Evolutionary conservation across 1,140 invertebrate species (phyloP).

Genomic region (Diabrotica undecimpunctata): DNA sequence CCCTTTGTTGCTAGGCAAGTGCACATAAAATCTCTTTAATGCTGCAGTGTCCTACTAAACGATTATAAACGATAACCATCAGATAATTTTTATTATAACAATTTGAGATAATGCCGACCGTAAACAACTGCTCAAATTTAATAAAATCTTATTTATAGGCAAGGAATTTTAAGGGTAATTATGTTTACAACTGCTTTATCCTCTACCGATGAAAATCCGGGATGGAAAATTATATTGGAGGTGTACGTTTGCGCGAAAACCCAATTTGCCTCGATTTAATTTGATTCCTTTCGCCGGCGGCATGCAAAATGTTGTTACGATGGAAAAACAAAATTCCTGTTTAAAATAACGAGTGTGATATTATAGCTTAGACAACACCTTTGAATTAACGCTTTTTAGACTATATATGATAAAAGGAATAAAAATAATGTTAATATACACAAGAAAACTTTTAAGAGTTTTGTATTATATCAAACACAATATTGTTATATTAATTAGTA

Average conservation of each 20-base stretch:
- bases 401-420: too few species aligned
- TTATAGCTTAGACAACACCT: background rate
- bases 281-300: background rate
- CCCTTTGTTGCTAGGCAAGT: too few species aligned
- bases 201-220: background rate
- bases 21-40: too few species aligned
- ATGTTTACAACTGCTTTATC: constrained; percentile 2
- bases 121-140: background rate
- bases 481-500: too few species aligned
- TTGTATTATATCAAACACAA: too few species aligned
- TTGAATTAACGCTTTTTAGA: too few species aligned
- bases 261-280: background rate
- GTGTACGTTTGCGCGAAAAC: background rate
- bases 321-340: background rate
- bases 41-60: too few species aligned
- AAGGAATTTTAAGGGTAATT: background rate
- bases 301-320: background rate
- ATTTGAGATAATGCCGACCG: background rate
- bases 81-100: background rate
- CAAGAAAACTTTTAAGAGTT: too few species aligned
- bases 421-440: too few species aligned
- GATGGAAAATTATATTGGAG: background rate
- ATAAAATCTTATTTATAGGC: constrained; percentile 1
- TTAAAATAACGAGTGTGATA: background rate
- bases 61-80: background rate